phyloP scores from a whole-genome alignment of 1,140 invertebrate species.

The Ladona fulva region DNA sequence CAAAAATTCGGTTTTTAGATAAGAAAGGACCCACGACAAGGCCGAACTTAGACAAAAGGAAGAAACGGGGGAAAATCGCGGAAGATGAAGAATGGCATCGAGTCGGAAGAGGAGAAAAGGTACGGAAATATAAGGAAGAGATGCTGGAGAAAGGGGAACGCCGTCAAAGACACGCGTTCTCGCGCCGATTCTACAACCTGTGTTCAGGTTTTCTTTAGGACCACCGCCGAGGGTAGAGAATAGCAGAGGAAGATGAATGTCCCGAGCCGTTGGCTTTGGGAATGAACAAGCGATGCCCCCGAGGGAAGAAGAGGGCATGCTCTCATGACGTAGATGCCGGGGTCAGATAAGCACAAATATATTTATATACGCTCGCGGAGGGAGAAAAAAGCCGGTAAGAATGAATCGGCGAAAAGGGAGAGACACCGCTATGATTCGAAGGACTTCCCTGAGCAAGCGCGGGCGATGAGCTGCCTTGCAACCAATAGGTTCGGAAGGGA shows the following conservation, averaged over 20 bases:
- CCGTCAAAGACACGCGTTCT: background rate
- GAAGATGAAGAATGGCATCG: background rate
- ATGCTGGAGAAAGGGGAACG: background rate
- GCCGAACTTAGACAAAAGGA: no score
- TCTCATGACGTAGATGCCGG: no score
- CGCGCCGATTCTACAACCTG: background rate
- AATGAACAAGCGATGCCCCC: background rate
- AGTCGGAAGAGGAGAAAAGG: background rate
- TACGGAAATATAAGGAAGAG: background rate
- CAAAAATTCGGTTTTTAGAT: no score
- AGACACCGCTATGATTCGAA: background rate
- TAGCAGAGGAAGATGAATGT: background rate
- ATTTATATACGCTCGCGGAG: no score
- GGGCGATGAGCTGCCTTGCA: no score
- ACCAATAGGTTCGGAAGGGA: no score
- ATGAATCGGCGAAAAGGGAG: background rate
- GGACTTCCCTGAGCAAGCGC: no score
- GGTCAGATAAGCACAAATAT: no score
- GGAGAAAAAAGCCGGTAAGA: no score
- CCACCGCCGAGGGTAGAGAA: background rate
- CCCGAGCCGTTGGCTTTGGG: background rate
- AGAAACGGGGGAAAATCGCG: no score
- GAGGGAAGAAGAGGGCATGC: background rate
- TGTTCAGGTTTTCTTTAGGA: background rate
- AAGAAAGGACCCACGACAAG: no score